These are phyloP conservation scores for Sclerurus mexicanus DNA, from an alignment of 2,113 vertebrate species.

Conservation along the genomic window DNA sequence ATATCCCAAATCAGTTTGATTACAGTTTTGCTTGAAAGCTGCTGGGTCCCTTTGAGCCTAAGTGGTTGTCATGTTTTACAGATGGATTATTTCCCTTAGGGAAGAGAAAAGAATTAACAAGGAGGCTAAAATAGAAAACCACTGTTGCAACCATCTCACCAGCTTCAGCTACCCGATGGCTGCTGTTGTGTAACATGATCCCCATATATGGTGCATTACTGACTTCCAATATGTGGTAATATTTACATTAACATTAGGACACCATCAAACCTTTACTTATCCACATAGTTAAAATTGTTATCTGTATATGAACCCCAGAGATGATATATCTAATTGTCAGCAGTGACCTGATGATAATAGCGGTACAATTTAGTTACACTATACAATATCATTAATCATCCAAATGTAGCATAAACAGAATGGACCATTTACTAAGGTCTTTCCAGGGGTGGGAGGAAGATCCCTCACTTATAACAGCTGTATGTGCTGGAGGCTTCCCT, in stretches of 20 bases:
- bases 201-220: neutral
- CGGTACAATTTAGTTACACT: slow-evolving; percentile 81
- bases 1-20: neutral
- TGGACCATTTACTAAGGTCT: slow-evolving; percentile 49
- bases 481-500: neutral
- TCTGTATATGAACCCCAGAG: slow-evolving; percentile 75
- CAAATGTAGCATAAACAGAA: slow-evolving; percentile 68
- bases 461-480: neutral
- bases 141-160: neutral
- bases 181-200: neutral
- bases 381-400: slow-evolving; percentile 76
- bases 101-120: neutral
- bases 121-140: neutral
- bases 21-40: slow-evolving; percentile 1
- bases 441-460: slow-evolving; percentile 9
- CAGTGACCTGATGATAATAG: slow-evolving; percentile 82
- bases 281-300: slow-evolving; percentile 80
- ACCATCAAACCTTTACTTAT: slow-evolving; percentile 67
- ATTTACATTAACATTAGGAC: slow-evolving; percentile 70
- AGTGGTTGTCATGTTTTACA: neutral
- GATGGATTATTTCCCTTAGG: neutral
- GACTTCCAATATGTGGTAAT: slow-evolving; percentile 49
- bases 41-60: neutral
- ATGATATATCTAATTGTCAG: slow-evolving; percentile 84
- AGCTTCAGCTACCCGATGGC: neutral